Evolutionary conservation across 2,113 vertebrate genomes (phyloP), one percentile per base, ranked within the genome.

Genomic region (Sebastes fasciatus): DNA sequence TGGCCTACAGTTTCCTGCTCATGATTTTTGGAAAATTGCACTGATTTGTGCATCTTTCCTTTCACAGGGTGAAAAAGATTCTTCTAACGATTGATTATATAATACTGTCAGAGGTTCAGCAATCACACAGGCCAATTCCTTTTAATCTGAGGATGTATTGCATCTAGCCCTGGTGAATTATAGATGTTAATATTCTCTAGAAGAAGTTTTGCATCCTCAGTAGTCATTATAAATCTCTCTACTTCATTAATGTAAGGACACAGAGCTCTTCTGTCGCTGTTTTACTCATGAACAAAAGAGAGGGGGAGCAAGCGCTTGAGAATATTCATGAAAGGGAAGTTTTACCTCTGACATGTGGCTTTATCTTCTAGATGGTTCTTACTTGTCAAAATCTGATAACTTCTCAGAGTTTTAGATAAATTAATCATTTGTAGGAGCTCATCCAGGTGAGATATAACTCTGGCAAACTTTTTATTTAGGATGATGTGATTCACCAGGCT

Each of bases 341-440:
- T 49, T 75, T 21, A 21, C 58, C 2, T 60, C n/a, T 43, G 61
- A 67, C 34, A 34, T 16, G 6, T 11, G 8, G 11, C 4, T 13
- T 42, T 62, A 19, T 8, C 40, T 45, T 67, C 26, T 14, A 40
- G 9, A 64, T 64, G 16, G 57, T 66, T 40, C 61, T 48, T 13
- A 40, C 10, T 63, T 9, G 63, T 21, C 19, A 60, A 34, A 66
- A 60, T 58, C n/a, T 66, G 54, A 10, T 12, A 5, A 72, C n/a
- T 57, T 65, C 55, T 55, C 43, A 49, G 19, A n/a, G 51, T 72
- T 64, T 54, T 3, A 71, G 16, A 42, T 40, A n/a, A n/a, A 74
- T 54, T 10, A 71, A 75, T 81, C 40, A 75, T 70, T 55, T 60
- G 49, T 6, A 23, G 12, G 19, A 21, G 65, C 48, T 78, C 65